phyloP scores from a whole-genome alignment of 2,888 invertebrate species.

The Rhagonycha fulva region DNA sequence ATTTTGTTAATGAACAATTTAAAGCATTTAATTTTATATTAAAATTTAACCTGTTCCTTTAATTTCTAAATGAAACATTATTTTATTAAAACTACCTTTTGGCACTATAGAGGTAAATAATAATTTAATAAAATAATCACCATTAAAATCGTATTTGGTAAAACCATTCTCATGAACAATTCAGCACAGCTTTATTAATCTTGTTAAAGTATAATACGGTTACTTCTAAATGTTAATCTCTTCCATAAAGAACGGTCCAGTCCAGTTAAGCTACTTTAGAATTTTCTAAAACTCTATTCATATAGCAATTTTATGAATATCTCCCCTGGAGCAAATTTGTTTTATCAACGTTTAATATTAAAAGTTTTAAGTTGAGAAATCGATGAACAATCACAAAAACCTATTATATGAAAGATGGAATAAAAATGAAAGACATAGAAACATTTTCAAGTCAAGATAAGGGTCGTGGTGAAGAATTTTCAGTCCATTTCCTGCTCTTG shows the following conservation, averaged over 20 bases:
- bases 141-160: constrained; percentile 3
- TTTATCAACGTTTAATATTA: not conserved
- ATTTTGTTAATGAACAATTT: not conserved
- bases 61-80: not conserved
- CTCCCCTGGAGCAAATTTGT: not conserved
- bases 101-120: not conserved
- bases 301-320: constrained; percentile 22
- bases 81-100: not conserved
- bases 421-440: constrained; percentile 41
- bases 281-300: constrained; percentile 22
- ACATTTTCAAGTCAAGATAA: constrained; percentile 45
- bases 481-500: constrained; percentile 48
- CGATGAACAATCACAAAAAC: constrained; percentile 31
- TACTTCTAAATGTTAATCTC: constrained; percentile 28
- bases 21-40: not conserved
- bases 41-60: not conserved
- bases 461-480: constrained; percentile 46
- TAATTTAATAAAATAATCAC: constrained; percentile 6
- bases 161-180: constrained; percentile 15
- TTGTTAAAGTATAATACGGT: constrained; percentile 22
- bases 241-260: constrained; percentile 14
- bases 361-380: constrained; percentile 11
- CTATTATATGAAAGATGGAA: constrained; percentile 33
- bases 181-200: constrained; percentile 23
- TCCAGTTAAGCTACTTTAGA: constrained; percentile 20